These are phyloP conservation scores for Bucco capensis DNA, from an alignment of 2,113 vertebrate species.

Conservation along the genomic window DNA sequence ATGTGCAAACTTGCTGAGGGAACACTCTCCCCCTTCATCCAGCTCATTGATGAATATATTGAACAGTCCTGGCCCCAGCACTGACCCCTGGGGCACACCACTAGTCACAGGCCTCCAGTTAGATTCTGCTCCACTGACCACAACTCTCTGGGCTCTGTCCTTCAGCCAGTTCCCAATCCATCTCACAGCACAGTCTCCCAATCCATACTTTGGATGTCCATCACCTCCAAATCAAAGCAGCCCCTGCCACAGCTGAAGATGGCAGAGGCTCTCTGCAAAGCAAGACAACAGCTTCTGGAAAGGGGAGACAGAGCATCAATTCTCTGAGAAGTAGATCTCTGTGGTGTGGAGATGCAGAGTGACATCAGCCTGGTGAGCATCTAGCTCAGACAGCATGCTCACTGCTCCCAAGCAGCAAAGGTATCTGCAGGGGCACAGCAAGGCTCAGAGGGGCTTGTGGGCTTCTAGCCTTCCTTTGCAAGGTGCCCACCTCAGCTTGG, in stretches of 20 bases:
- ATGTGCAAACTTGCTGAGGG: no score
- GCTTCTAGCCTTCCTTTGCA: background rate
- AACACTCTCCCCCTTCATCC: no score
- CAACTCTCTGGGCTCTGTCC: no score
- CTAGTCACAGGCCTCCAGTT: no score
- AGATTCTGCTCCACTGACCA: no score
- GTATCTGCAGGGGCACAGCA: background rate
- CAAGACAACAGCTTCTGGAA: background rate
- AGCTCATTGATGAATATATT: no score
- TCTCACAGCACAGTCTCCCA: no score
- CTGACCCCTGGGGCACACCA: no score
- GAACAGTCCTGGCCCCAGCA: no score
- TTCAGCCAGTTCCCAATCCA: no score
- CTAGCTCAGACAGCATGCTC: background rate
- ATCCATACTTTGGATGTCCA: no score
- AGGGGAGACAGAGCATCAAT: background rate
- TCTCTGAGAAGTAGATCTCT: background rate
- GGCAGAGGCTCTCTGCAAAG: background rate
- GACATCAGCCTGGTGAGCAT: background rate
- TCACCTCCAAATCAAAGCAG: background rate
- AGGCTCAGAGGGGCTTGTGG: accelerated
- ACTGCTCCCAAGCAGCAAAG: background rate
- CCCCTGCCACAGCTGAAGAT: background rate
- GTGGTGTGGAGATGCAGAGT: background rate
- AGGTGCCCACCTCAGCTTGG: background rate